Percentiles rank a stretch among this genome's conserved stretches.
Conservation (phyloP, 2,888 invertebrate genomes). For the Acanthosepion esculentum region DNA sequence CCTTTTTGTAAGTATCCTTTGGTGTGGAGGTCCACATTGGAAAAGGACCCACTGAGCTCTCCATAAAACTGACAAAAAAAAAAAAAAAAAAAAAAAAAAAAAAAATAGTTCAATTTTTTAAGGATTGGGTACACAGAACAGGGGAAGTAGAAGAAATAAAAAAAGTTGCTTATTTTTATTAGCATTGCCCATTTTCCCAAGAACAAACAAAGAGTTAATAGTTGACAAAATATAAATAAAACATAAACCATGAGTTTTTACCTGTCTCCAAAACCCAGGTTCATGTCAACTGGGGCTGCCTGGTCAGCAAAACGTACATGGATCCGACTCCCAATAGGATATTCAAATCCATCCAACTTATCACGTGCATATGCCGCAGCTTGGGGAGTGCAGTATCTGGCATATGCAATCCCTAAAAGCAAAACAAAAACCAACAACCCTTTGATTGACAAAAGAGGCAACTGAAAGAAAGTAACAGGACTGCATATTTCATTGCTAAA, state of each 20-base stretch:
- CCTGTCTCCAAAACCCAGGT: constrained; percentile 3
- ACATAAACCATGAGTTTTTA: neutral
- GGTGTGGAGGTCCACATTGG: constrained; percentile 42
- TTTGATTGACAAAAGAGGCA: neutral
- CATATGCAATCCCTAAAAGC: constrained; percentile 78
- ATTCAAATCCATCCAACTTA: constrained; percentile 92
- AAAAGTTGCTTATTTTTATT: neutral
- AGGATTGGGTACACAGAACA: neutral
- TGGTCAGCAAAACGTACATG: constrained; percentile 82
- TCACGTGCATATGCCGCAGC: constrained; percentile 86
- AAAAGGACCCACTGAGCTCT: neutral
- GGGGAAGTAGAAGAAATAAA: neutral
- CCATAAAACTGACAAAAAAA: constrained; percentile 35
- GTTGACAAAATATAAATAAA: neutral
- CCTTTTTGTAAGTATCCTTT: constrained; percentile 42
- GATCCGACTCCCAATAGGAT: constrained; percentile 88
- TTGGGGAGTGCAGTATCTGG: constrained; percentile 83
- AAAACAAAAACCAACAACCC: neutral
- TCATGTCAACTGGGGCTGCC: constrained; percentile 36
- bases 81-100: neutral
- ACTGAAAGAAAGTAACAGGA: no score
- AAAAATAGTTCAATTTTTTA: neutral
- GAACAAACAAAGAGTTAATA: neutral
- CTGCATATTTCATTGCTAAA: no score
- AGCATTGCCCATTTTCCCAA: no score